Conservation (phyloP, 1,140 invertebrate species). For the Doryteuthis pealeii region DNA sequence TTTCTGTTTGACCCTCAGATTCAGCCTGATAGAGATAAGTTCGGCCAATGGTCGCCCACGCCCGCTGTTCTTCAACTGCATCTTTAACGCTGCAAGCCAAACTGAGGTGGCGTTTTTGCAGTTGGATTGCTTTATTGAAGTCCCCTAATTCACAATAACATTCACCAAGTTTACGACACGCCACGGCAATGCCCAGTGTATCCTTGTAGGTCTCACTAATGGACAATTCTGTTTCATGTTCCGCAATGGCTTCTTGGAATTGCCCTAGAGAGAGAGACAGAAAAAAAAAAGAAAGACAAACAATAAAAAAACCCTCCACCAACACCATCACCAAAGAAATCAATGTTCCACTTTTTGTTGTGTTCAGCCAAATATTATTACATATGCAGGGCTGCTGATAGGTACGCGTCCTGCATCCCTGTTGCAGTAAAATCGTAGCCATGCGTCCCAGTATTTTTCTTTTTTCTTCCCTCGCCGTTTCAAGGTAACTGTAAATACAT, state of each 20-base stretch:
- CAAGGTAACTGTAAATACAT: too few relatives aligned
- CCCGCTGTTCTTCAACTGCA: slow-evolving; percentile 83
- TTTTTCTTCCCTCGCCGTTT: too few relatives aligned
- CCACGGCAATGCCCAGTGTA: slow-evolving; percentile 74
- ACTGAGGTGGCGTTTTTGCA: slow-evolving; percentile 79
- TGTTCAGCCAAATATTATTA: too few relatives aligned
- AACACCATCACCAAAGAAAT: too few relatives aligned
- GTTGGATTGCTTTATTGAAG: slow-evolving; percentile 75
- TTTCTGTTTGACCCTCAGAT: slow-evolving; percentile 41
- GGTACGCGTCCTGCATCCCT: too few relatives aligned
- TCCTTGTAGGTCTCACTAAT: slow-evolving; percentile 70
- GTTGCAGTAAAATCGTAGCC: too few relatives aligned
- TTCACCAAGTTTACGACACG: slow-evolving; percentile 86
- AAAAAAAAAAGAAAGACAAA: too few relatives aligned
- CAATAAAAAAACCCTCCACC: too few relatives aligned
- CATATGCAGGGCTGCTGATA: too few relatives aligned
- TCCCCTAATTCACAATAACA: slow-evolving; percentile 73
- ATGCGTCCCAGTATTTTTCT: too few relatives aligned
- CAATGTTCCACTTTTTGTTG: too few relatives aligned
- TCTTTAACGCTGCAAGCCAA: slow-evolving; percentile 66
- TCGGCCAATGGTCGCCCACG: slow-evolving; percentile 84
- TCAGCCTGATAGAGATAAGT: slow-evolving; percentile 77
- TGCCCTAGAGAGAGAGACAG: slow-evolving; percentile 56
- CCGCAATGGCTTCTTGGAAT: slow-evolving; percentile 73
- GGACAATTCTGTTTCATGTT: slow-evolving; percentile 71